Evolutionary conservation across 1,140 invertebrate species (phyloP).

Genomic region (Philopotamus ludificatus): DNA sequence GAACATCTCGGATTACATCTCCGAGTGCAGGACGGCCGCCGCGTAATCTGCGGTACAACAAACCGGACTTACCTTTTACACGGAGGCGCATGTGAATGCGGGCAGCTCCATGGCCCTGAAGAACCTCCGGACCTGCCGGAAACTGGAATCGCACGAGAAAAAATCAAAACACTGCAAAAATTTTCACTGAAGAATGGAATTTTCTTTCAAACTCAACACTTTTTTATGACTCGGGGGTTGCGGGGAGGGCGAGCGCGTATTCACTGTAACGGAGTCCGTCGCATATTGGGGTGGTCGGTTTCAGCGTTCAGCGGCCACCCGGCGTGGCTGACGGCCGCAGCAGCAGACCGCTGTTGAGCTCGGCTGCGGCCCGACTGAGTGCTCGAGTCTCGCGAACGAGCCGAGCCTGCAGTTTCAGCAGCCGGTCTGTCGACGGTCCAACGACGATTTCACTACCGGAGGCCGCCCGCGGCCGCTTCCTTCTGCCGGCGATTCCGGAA

Average conservation of each 20-base stretch:
- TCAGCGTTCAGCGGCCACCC: neutral
- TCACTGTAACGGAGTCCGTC: neutral
- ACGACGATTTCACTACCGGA: constrained; percentile 19
- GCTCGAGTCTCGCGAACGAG: constrained; percentile 7
- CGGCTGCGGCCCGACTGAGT: constrained; percentile 20
- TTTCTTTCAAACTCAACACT: neutral
- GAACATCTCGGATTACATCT: constrained; percentile 2
- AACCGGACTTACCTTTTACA: constrained; percentile 33
- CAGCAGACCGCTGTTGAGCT: neutral
- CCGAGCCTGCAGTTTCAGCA: constrained; percentile 11
- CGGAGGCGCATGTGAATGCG: constrained; percentile 35
- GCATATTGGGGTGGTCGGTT: neutral
- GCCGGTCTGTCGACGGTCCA: constrained; percentile 4
- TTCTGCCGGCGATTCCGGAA: too few relatives aligned
- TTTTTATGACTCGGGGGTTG: neutral
- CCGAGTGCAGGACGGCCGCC: neutral
- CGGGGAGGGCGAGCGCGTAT: neutral
- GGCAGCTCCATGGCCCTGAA: constrained; percentile 31
- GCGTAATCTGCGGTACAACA: neutral
- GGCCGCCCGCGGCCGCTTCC: neutral
- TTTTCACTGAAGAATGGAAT: neutral
- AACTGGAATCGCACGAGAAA: constrained; percentile 4
- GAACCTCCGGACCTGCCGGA: constrained; percentile 13
- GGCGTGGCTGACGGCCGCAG: neutral
- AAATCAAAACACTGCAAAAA: constrained; percentile 3